Base-by-base conservation (phyloP, 2,888 invertebrate species). In the Halocaridina rubra region DNA sequence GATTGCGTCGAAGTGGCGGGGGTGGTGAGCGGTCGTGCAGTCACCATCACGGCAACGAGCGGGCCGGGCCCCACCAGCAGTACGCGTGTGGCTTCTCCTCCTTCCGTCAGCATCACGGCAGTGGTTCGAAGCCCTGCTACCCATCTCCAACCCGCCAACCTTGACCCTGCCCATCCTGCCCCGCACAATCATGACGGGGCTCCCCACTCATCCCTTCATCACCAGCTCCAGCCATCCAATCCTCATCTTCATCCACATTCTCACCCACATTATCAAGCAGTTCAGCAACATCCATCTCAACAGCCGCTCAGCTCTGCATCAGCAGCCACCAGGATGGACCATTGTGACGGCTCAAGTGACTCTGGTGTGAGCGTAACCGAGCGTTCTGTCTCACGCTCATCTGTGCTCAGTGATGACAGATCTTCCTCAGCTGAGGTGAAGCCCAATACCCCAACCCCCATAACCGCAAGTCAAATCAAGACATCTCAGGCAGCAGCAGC, bases 91-190 rank as follows among this genome's bases (percentile, higher is more conserved):
- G 87, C 87, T 32, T 87, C 87, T 13, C 87, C 87, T 22, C 87
- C 87, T 33, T 87, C 85, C 30, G 87, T 87, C 64, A 87, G 87
- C 85, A 87, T 87, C 74, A 87, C 87, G 76, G 87, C 87, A 53
- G 87, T 87, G 81, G 84, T 87, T 77, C 81, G 85, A 32, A 81
- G 85, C 33, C 80, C 85, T 61, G 72, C n/a, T n/a, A n/a, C 69
- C 72, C 71, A 69, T 67, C 82, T 67, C 53, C 77, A 75, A 32
- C 78, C 78, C 57, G 79, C 79, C 74, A 46, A 75, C 71, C 82
- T 64, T 24, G 78, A 71, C 64, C 78, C 74, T 32, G 39, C 32
- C 67, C 85, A 87, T 67, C 85, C 71, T 79, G 81, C 81, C 72
- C 59, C 86, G 33, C 81, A 64, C 64, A 74, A 78, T 57, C 74